These are phyloP conservation scores for Phaonia tiefii DNA, from an alignment of 2,888 invertebrate species.

Conservation along the genomic window DNA sequence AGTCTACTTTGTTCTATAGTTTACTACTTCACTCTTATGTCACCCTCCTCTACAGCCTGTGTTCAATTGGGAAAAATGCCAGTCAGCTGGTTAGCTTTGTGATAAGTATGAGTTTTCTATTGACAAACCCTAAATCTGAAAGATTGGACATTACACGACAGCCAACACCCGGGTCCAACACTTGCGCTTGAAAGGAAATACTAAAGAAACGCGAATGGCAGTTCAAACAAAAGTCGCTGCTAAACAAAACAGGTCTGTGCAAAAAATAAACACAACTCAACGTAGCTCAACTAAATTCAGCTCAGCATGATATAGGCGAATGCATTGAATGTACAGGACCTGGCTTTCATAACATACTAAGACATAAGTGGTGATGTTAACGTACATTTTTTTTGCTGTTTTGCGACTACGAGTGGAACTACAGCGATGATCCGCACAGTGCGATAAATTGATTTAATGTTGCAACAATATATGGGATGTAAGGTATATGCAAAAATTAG, in stretches of 20 bases:
- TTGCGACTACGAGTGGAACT: neutral
- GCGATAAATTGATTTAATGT: too few relatives aligned
- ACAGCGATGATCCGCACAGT: too few relatives aligned
- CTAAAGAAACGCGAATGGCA: slow-evolving; percentile 51
- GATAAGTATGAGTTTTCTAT: too few relatives aligned
- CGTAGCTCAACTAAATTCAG: neutral
- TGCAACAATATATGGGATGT: too few relatives aligned
- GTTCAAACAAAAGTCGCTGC: slow-evolving; percentile 35
- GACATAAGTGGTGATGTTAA: slow-evolving; percentile 25
- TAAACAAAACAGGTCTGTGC: slow-evolving; percentile 41
- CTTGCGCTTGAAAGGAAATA: slow-evolving; percentile 17
- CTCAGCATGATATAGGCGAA: slow-evolving; percentile 53
- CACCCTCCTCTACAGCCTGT: too few relatives aligned
- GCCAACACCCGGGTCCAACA: slow-evolving; percentile 7
- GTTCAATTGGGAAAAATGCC: too few relatives aligned
- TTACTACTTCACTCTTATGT: too few relatives aligned
- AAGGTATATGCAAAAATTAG: too few relatives aligned
- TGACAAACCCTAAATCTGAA: too few relatives aligned
- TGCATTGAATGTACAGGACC: slow-evolving; percentile 28
- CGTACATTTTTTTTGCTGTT: neutral
- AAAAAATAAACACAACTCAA: slow-evolving; percentile 17
- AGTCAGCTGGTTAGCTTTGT: too few relatives aligned
- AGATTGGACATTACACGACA: too few relatives aligned
- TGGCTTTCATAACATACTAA: slow-evolving; percentile 35
- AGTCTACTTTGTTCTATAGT: too few relatives aligned